phyloP scores from a whole-genome alignment of 1,140 invertebrate species.

The Chymomyza costata region DNA sequence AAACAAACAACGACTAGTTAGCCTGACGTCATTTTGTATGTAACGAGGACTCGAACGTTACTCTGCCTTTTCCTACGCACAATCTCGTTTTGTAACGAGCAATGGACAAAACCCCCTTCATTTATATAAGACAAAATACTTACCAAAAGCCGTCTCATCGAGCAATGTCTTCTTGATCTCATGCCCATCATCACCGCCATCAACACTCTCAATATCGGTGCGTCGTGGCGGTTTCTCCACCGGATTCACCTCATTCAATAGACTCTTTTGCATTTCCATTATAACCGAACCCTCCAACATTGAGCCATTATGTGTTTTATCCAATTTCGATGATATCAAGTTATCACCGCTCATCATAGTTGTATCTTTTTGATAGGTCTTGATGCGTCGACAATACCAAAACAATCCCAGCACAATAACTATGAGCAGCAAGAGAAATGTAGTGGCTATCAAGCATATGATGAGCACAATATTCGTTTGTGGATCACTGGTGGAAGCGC shows the following conservation, averaged over 20 bases:
- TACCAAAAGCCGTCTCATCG: conserved; percentile 84
- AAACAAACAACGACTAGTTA: too few relatives aligned
- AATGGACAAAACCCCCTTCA: too few relatives aligned
- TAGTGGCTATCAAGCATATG: conserved; percentile 77
- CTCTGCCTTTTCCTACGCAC: too few relatives aligned
- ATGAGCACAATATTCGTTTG: conserved; percentile 76
- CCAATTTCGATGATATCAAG: conserved; percentile 72
- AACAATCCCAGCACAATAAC: conserved; percentile 81
- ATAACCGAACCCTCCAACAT: conserved; percentile 79
- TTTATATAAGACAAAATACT: too few relatives aligned
- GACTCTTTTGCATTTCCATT: conserved; percentile 86
- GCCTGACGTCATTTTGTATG: too few relatives aligned
- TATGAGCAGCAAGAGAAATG: conserved; percentile 79
- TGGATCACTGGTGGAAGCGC: conserved; percentile 52
- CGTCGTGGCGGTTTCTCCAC: conserved; percentile 85
- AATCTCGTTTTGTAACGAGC: too few relatives aligned
- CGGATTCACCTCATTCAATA: conserved; percentile 87
- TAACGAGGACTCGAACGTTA: too few relatives aligned
- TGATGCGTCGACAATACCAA: conserved; percentile 79
- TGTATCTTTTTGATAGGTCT: conserved; percentile 77
- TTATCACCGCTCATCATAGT: conserved; percentile 73
- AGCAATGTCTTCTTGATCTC: conserved; percentile 86
- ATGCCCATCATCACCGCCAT: conserved; percentile 84
- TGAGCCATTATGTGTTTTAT: conserved; percentile 80
- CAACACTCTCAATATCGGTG: conserved; percentile 82